Percentiles rank a stretch among this genome's conserved stretches.
phyloP scores from a whole-genome alignment of 2,797 vertebrate species.

The Ceyx erithaca region DNA sequence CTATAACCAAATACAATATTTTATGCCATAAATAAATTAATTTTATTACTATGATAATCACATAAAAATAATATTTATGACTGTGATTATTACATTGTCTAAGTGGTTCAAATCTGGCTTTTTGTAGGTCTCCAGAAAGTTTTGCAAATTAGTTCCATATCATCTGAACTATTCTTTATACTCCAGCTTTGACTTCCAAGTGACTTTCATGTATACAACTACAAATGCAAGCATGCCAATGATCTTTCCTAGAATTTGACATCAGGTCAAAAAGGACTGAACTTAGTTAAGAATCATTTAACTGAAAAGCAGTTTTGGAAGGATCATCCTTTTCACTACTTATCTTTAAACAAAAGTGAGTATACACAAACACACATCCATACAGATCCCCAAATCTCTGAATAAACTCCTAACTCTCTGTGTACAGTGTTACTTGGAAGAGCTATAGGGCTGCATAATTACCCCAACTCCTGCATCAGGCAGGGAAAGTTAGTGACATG shows the following conservation, averaged over 20 bases:
- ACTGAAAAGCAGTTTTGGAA: background rate
- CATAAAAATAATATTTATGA: background rate
- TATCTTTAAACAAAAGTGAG: conserved; percentile 17
- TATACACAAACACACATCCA: conserved; percentile 3
- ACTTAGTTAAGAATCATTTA: background rate
- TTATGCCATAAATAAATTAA: background rate
- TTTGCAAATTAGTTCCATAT: background rate
- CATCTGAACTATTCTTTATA: background rate
- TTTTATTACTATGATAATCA: background rate
- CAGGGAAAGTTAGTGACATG: conserved; percentile 93
- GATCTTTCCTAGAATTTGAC: background rate
- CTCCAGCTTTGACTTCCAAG: background rate
- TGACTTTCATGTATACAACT: background rate
- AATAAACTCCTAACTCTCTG: conserved; percentile 38
- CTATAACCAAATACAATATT: background rate
- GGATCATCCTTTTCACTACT: background rate
- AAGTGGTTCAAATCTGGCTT: background rate
- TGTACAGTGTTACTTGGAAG: conserved; percentile 52
- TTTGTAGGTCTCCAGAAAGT: background rate
- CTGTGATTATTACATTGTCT: background rate
- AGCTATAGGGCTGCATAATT: conserved; percentile 71
- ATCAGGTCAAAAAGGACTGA: background rate
- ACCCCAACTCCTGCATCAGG: conserved; percentile 79
- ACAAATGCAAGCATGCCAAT: background rate
- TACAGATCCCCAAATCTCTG: conserved; percentile 19